Base-by-base conservation (phyloP, 1,140 invertebrate genomes). In the Gonioctena quinquepunctata region DNA sequence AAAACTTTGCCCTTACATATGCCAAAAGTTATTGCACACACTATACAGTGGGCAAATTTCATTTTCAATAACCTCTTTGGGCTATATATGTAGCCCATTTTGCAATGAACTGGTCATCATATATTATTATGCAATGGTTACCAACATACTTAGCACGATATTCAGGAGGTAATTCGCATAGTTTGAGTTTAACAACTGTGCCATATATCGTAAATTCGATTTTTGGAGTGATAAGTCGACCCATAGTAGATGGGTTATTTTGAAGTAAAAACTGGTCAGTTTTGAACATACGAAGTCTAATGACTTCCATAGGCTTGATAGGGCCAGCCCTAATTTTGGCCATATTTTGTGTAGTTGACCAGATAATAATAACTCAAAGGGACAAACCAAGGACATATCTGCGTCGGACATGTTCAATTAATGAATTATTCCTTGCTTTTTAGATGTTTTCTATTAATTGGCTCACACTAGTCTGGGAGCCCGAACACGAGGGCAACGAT, bases 101-200 rank as follows among this genome's bases (percentile, higher is more conserved):
- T 83, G 88, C 91, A 21, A 94, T 94, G 92, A 93, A 93, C 81
- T 94, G 92, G 92, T 91, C 90, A 28, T 93, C 91, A 75, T 93
- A 94, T 76, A 93, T 94, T 67, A 92, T 94, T 71, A 93, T 93
- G 91, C 91, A 93, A 78, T 94, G 92, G 92, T 82, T 94, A 67
- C 92, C 92, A 2, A 93, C 91, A 3, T 94, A 94, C 81, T 82
- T 94, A 72, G 82, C 88, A 3, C 82, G 88, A 59, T 89, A 88
- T 78, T 84, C 94, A 19, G 89, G 89, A n/a, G 92, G 90, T 13
- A 89, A 92, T 73, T 87, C 88, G 73, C 88, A 91, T 79, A 89
- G 89, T 78, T 89, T 94, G 69, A 93, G 92, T 85, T 86, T 92
- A 52, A 93, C 92, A 49, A 92, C 92, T 3, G 85, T 92, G 77